Conservation (phyloP, 2,797 vertebrate species). For the Anguilla anguilla region DNA sequence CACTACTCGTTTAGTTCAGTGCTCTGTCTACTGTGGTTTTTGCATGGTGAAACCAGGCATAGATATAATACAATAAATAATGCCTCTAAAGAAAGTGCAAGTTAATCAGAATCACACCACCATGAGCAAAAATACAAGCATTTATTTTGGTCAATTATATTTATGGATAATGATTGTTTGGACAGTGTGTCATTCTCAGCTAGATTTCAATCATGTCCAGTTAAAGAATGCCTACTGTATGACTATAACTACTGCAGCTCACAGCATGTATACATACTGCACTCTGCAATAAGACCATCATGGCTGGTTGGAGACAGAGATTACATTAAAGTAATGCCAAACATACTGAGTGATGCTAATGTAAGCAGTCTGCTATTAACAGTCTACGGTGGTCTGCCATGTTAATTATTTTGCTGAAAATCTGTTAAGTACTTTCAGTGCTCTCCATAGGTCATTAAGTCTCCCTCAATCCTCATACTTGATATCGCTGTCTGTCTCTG, state of each 20-base stretch:
- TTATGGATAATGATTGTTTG: not conserved
- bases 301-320: constrained; percentile 30
- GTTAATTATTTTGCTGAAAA: constrained; percentile 24
- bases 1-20: not conserved
- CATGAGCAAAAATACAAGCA: not conserved
- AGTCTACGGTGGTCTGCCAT: constrained; percentile 13
- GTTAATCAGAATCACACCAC: not conserved
- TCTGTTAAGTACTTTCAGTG: constrained; percentile 18
- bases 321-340: constrained; percentile 33
- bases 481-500: not conserved
- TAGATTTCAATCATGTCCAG: not conserved
- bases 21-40: not conserved
- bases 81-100: not conserved
- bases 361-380: constrained; percentile 34
- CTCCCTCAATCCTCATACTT: not conserved
- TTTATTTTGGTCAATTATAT: not conserved
- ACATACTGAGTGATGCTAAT: constrained; percentile 27
- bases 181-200: not conserved
- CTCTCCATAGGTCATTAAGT: constrained; percentile 10
- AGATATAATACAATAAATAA: constrained; percentile 13
- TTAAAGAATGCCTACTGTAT: constrained; percentile 5
- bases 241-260: not conserved
- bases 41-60: not conserved
- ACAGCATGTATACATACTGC: constrained; percentile 15
- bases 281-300: constrained; percentile 23